Evolutionary conservation across 2,113 vertebrate genomes (phyloP), one percentile per base, ranked within the genome.

Genomic region (Vombatus ursinus): DNA sequence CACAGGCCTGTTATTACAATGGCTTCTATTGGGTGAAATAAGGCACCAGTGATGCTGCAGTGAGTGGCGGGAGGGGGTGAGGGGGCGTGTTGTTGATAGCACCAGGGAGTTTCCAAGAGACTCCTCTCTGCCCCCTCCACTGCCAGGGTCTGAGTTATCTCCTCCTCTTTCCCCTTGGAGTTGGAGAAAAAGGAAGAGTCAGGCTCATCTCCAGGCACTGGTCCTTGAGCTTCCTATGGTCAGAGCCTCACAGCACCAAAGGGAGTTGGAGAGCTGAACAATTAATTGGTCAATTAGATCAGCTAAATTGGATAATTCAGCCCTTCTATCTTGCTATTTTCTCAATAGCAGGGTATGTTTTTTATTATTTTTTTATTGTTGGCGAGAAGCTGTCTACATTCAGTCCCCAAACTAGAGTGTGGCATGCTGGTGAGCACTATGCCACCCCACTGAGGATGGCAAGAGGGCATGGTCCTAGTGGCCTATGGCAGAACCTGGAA

Each of bases 1-100:
- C 95, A 77, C 49, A 31, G 50, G 48, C 90, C 52, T 90, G 92
- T n/a, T 91, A 89, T 93, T 91, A 95, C 48, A 77, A 61, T 28
- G 44, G 91, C 0, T 52, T 93, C 57, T 44, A 25, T 50, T n/a
- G 44, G 91, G 92, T 94, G 47, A 93, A 44, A 93, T 90, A 52
- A 96, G 95, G 28, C 52, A 91, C 23, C 51, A 89, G 50, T 44
- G 23, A 57, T 91, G 37, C 53, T 50, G 26, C 57, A 61, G 31
- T 37, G 31, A 52, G 53, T 0, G 8, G 53, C 0, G 25, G 8
- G 53, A 23, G 28, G 10, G 11, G 0, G 61, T 12, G 12, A 28
- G 52, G 89, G 94, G 89, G 89, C 95, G 49, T 53, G 37, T 12
- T 16, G 92, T 90, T 57, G 51, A 92, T 54, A 91, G 94, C 52